These are phyloP conservation scores for Ascidia mentula DNA, from an alignment of 23 tunicate species.

Conservation along the genomic window DNA sequence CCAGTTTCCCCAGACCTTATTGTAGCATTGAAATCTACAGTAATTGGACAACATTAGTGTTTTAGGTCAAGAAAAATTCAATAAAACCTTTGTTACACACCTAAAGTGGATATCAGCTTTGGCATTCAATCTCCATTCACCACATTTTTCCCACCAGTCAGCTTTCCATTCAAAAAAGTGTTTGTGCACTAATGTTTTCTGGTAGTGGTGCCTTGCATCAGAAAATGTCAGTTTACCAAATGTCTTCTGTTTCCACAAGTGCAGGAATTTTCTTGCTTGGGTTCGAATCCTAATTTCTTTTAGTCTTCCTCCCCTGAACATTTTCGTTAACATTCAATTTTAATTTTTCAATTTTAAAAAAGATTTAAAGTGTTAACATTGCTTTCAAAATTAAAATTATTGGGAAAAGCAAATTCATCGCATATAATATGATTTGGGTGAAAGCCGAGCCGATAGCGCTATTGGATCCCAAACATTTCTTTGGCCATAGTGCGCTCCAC, in stretches of 20 bases:
- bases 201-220: constrained; percentile 26
- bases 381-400: no score
- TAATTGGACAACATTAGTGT: no score
- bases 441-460: no score
- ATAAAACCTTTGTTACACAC: no score
- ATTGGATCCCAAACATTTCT: no score
- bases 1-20: constrained; percentile 71
- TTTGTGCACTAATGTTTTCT: constrained; percentile 15
- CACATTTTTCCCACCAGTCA: constrained; percentile 82
- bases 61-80: no score
- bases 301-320: constrained; percentile 74
- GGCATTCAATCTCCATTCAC: constrained; percentile 65
- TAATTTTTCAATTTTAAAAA: no score
- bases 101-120: constrained; percentile 44
- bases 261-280: constrained; percentile 80
- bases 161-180: constrained; percentile 46
- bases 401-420: no score
- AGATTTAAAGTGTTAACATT: no score
- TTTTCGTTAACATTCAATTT: neutral
- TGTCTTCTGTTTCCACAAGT: constrained; percentile 69
- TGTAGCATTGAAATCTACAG: constrained; percentile 55
- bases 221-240: constrained; percentile 62
- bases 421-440: no score
- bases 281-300: constrained; percentile 92
- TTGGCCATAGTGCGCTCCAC: no score